These are phyloP conservation scores for Tachysurus vachellii DNA, from an alignment of 2,113 vertebrate genomes.

Conservation along the genomic window DNA sequence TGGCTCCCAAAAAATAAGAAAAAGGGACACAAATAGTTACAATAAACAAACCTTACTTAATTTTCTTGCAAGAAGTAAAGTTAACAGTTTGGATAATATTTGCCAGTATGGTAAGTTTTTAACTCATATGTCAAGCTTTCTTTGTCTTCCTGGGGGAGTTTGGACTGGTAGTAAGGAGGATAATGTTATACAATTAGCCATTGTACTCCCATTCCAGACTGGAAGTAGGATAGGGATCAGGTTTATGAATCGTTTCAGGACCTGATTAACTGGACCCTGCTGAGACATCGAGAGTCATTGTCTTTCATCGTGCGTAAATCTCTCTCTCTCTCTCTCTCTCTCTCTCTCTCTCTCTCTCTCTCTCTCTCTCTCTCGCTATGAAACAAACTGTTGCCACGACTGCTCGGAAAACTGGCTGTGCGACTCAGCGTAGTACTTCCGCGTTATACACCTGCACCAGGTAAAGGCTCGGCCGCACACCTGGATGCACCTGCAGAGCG, in stretches of 20 bases:
- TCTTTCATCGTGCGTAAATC: not conserved
- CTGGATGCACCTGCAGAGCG: slow-evolving; percentile 51
- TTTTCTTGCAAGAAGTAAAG: not conserved
- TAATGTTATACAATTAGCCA: not conserved
- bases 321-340: not conserved
- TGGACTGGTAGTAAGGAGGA: not conserved
- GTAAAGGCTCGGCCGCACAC: slow-evolving; percentile 38
- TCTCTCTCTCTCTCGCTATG: not conserved
- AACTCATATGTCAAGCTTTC: not conserved
- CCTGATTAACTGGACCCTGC: slow-evolving; percentile 15
- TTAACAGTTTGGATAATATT: not conserved
- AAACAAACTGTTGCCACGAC: not conserved
- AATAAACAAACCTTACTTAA: not conserved
- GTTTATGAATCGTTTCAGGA: not conserved
- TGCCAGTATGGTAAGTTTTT: not conserved
- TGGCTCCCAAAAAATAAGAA: not conserved
- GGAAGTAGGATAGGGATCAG: not conserved
- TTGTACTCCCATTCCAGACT: not conserved
- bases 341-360: no score
- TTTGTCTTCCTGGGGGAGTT: not conserved
- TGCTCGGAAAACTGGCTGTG: slow-evolving; percentile 22
- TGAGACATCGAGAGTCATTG: slow-evolving; percentile 26
- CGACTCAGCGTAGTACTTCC: slow-evolving; percentile 37
- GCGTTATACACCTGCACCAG: slow-evolving; percentile 69
- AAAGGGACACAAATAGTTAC: not conserved